Conservation (phyloP, 1,140 invertebrate genomes). For the Varroa destructor region DNA sequence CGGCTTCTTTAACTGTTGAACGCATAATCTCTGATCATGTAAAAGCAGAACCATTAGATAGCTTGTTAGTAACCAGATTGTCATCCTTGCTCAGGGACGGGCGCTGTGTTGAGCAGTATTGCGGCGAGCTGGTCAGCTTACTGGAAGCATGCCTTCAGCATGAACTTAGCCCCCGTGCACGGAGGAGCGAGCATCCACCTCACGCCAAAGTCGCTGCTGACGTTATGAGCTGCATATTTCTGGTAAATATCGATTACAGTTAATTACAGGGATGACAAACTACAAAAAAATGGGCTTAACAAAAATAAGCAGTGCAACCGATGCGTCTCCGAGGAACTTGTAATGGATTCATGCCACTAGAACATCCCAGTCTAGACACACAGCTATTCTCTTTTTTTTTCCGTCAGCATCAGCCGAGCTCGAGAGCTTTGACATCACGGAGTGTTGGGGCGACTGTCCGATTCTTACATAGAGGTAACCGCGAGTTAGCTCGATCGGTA, state of each 20-base stretch:
- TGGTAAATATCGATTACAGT: slow-evolving; percentile 49
- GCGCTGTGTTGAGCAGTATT: slow-evolving; percentile 68
- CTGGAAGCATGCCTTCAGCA: slow-evolving; percentile 74
- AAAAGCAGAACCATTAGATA: too few relatives aligned
- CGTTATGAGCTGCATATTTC: slow-evolving; percentile 79
- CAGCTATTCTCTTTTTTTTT: not conserved
- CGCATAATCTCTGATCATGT: too few relatives aligned
- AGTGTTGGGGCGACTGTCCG: slow-evolving; percentile 77
- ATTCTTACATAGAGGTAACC: slow-evolving; percentile 74
- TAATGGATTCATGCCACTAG: not conserved
- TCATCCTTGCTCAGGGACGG: slow-evolving; percentile 54
- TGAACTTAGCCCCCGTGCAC: slow-evolving; percentile 61
- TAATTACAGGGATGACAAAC: too few relatives aligned
- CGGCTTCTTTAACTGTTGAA: too few relatives aligned
- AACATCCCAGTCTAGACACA: slow-evolving; percentile 20
- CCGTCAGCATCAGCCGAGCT: slow-evolving; percentile 39
- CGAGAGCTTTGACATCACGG: slow-evolving; percentile 70
- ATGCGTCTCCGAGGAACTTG: too few relatives aligned
- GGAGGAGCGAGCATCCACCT: slow-evolving; percentile 67
- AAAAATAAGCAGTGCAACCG: too few relatives aligned
- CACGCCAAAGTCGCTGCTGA: slow-evolving; percentile 90
- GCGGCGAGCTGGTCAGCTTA: slow-evolving; percentile 60
- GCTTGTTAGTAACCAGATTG: not conserved
- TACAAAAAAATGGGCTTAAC: too few relatives aligned
- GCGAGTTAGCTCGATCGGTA: slow-evolving; percentile 71